Conservation (phyloP, 1,140 invertebrate genomes). For the Nephila pilipes region DNA sequence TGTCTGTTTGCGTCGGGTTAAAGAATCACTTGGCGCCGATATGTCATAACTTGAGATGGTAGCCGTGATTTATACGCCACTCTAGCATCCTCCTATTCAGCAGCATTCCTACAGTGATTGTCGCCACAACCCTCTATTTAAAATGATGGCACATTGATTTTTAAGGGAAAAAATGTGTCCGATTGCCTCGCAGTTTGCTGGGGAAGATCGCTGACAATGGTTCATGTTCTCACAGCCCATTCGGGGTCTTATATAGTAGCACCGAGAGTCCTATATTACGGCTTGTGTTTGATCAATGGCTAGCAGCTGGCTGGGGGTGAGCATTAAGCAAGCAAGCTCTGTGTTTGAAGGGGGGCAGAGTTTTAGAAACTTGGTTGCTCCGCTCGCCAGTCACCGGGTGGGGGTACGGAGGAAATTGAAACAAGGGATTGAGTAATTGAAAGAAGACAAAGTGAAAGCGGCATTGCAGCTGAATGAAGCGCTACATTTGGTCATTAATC, state of each 20-base stretch:
- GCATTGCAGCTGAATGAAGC: slow-evolving; percentile 51
- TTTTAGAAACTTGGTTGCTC: slow-evolving; percentile 9
- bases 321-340: slow-evolving; percentile 10
- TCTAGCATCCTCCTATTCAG: background rate
- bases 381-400: background rate
- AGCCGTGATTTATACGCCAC: slow-evolving; percentile 1
- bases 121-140: slow-evolving; percentile 50
- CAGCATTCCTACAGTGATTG: slow-evolving; percentile 30
- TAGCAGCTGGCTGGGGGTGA: slow-evolving; percentile 51
- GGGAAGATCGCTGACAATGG: background rate
- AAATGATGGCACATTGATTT: slow-evolving; percentile 57
- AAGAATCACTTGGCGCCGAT: slow-evolving; percentile 45
- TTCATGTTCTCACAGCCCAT: background rate
- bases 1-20: slow-evolving; percentile 53
- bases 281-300: slow-evolving; percentile 64
- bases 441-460: slow-evolving; percentile 71
- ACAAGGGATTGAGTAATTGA: slow-evolving; percentile 70
- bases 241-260: slow-evolving; percentile 5
- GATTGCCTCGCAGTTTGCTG: background rate
- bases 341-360: background rate
- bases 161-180: slow-evolving; percentile 14
- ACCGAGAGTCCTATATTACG: slow-evolving; percentile 35
- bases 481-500: slow-evolving; percentile 69
- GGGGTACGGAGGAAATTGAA: slow-evolving; percentile 43
- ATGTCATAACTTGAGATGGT: slow-evolving; percentile 34